These are phyloP conservation scores for Malacoraja senta DNA, from an alignment of 2,797 vertebrate species.

Conservation along the genomic window DNA sequence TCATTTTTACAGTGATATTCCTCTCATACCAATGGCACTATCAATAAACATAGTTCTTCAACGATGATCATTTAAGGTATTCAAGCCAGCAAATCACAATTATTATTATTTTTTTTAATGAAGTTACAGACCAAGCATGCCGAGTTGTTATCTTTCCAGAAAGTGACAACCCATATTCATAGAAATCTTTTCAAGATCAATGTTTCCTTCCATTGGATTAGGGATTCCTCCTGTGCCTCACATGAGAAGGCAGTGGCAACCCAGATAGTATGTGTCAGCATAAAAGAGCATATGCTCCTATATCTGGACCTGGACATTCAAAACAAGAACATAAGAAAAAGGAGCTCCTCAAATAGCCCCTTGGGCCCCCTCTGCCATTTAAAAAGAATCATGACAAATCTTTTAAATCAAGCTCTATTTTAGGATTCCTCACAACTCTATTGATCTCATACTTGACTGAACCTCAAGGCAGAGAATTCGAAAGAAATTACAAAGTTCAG, in stretches of 20 bases:
- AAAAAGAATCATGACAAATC: too few species aligned
- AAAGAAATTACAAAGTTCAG: too few species aligned
- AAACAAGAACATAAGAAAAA: too few species aligned
- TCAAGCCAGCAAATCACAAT: background rate
- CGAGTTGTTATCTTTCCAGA: background rate
- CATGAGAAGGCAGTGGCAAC: background rate
- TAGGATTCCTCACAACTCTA: too few species aligned
- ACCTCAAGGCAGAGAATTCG: too few species aligned
- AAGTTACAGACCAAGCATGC: background rate
- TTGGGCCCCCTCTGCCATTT: too few species aligned
- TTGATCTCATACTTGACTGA: too few species aligned
- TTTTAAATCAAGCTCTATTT: too few species aligned
- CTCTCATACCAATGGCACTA: background rate
- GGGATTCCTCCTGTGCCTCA: background rate
- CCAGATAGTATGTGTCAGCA: background rate
- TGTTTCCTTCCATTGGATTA: background rate
- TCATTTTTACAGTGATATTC: background rate
- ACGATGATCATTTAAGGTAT: background rate
- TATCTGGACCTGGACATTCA: too few species aligned
- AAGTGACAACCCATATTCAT: background rate
- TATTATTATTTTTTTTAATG: too few species aligned
- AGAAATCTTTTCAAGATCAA: background rate
- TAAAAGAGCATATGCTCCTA: too few species aligned
- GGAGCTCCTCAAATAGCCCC: too few species aligned
- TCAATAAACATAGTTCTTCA: background rate